Base-by-base conservation (phyloP, 2,888 invertebrate genomes). In the Stenotaenia linearis region DNA sequence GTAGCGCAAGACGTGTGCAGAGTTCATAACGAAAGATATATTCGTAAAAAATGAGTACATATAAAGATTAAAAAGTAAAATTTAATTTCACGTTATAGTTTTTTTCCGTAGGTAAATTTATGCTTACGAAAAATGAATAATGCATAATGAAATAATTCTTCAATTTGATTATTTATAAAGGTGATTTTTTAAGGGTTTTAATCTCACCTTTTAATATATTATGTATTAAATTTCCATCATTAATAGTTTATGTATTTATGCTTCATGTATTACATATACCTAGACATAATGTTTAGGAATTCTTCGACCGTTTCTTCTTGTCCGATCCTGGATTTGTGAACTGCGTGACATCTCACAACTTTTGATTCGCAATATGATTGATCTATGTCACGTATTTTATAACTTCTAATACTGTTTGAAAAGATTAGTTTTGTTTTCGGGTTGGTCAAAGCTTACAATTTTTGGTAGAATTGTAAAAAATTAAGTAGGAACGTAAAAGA, bases 291-390 rank as follows among this genome's bases (percentile, higher is more conserved):
- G 69, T 28, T 69, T 69, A 28, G n/a, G 28, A 69, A 69, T 69
- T 69, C 69, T 69, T 12, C 25, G n/a, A 28, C 69, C 25, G 69
- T 28, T n/a, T 69, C 69, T 10, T 25, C 69, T 69, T 69, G 69
- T 25, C 69, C 69, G 25, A 69, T 69, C 69, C 69, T 28, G 69
- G 69, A 69, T 69, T 69, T 69, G 69, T 69, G 69, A 69, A 69
- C 69, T 69, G 69, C 50, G 69, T 69, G 69, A 69, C 69, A 69
- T 69, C 25, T 69, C 28, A 12, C 69, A 69, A 69, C 69, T 69
- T 25, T 69, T 69, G 25, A 69, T 69, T 69, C 69, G 10, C 6
- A 69, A 69, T 25, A 69, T 69, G 69, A 69, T 69, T 69, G 69
- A 69, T 69, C 25, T 69, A 10, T 69, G n/a, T 28, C 69, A 50